Evolutionary conservation across 2,888 invertebrate species (phyloP).

Genomic region (Selenia dentaria): DNA sequence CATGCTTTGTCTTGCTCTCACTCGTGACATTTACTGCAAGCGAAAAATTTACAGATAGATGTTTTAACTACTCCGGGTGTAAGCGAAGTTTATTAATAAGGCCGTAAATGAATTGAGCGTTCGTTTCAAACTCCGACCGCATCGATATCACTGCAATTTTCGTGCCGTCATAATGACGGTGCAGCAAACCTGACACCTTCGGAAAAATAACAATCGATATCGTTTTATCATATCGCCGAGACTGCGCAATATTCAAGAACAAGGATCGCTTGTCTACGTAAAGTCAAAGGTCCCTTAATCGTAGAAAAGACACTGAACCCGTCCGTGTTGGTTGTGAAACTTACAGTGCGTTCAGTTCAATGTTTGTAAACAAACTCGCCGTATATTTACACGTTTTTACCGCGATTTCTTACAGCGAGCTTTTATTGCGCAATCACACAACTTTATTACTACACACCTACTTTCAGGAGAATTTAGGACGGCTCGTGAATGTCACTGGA

Average conservation of each 20-base stretch:
- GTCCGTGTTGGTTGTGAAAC: conserved; percentile 6
- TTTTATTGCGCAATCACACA: conserved; percentile 63
- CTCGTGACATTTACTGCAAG: too few relatives aligned
- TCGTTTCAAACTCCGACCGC: conserved; percentile 56
- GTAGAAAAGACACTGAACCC: conserved; percentile 44
- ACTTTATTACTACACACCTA: conserved; percentile 59
- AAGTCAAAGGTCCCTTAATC: conserved; percentile 54
- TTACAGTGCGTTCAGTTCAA: conserved; percentile 30
- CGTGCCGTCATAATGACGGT: conserved; percentile 68
- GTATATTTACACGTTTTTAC: conserved; percentile 59
- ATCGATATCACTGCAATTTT: conserved; percentile 64
- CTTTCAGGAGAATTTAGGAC: conserved; percentile 50
- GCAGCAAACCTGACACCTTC: conserved; percentile 68
- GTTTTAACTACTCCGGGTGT: too few relatives aligned
- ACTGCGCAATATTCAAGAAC: conserved; percentile 1
- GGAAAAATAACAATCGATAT: conserved; percentile 65
- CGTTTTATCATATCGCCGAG: conserved; percentile 47
- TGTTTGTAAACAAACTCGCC: conserved; percentile 70
- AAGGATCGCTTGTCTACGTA: conserved; percentile 7
- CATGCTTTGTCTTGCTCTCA: too few relatives aligned
- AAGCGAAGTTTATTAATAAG: too few relatives aligned
- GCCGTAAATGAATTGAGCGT: conserved; percentile 76
- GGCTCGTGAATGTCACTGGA: conserved; percentile 39
- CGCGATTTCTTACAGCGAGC: conserved; percentile 59
- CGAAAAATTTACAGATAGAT: too few relatives aligned